Evolutionary conservation across 2,888 invertebrate species (phyloP).

Genomic region (Phania funesta): DNA sequence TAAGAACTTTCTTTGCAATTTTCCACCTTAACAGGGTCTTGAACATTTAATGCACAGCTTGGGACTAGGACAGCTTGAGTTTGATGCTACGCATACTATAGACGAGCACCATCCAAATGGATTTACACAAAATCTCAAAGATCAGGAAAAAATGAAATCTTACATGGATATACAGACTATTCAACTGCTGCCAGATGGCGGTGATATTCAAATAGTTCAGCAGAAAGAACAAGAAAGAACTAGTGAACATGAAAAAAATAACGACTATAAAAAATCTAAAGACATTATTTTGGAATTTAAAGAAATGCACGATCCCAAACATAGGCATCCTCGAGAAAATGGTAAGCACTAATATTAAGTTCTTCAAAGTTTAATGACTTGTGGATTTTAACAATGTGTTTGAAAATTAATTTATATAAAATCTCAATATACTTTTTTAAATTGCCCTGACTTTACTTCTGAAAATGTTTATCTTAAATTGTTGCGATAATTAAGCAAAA

Average conservation of each 20-base stretch:
- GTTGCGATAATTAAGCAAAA: constrained; percentile 18
- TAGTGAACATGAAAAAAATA: constrained; percentile 32
- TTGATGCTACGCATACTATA: constrained; percentile 79
- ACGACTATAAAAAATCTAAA: constrained; percentile 44
- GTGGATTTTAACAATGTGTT: neutral
- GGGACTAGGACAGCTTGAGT: constrained; percentile 84
- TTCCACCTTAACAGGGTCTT: constrained; percentile 82
- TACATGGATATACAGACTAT: constrained; percentile 70
- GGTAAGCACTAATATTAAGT: constrained; percentile 72
- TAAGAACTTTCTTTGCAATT: neutral
- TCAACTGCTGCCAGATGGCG: constrained; percentile 62
- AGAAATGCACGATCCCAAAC: constrained; percentile 80
- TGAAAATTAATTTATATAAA: neutral
- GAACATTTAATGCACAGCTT: constrained; percentile 85
- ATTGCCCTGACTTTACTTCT: constrained; percentile 53
- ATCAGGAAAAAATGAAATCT: constrained; percentile 63
- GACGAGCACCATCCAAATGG: constrained; percentile 77
- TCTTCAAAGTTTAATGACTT: neutral
- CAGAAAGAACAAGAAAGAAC: neutral
- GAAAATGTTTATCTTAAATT: constrained; percentile 33
- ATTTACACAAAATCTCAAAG: constrained; percentile 69
- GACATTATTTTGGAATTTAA: constrained; percentile 72
- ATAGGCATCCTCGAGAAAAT: constrained; percentile 78
- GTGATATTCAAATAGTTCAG: constrained; percentile 67
- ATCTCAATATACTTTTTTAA: neutral